These are phyloP conservation scores for Nycteola revayana DNA, from an alignment of 2,888 invertebrate species.

Conservation along the genomic window DNA sequence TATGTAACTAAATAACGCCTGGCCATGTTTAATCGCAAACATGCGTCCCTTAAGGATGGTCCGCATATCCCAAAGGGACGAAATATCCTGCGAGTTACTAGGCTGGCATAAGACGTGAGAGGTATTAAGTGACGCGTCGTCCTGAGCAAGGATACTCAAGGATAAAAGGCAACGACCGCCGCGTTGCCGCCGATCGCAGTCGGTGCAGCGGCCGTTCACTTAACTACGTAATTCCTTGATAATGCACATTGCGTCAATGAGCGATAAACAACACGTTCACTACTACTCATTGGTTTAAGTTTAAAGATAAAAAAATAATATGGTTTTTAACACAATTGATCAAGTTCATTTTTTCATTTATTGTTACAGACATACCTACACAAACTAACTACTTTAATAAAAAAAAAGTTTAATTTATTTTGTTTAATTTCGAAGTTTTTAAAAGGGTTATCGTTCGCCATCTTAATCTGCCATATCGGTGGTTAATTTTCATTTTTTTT, in stretches of 20 bases:
- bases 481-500: too few species aligned
- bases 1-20: too few species aligned
- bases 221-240: slow-evolving; percentile 28
- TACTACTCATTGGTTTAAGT: slow-evolving; percentile 5
- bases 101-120: slow-evolving; percentile 62
- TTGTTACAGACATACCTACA: too few species aligned
- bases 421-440: too few species aligned
- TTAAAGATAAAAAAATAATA: too few species aligned
- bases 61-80: slow-evolving; percentile 79
- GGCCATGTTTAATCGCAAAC: too few species aligned
- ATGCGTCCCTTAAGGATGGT: slow-evolving; percentile 55
- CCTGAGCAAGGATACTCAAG: slow-evolving; percentile 79
- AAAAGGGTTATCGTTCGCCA: too few species aligned
- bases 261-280: slow-evolving; percentile 16
- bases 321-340: too few species aligned
- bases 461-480: too few species aligned
- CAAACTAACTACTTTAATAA: too few species aligned
- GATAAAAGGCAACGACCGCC: slow-evolving; percentile 69
- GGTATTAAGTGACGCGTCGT: slow-evolving; percentile 57
- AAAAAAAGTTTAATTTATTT: too few species aligned
- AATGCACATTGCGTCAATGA: slow-evolving; percentile 23
- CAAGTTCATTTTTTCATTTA: too few species aligned
- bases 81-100: slow-evolving; percentile 81
- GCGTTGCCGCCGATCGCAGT: slow-evolving; percentile 34
- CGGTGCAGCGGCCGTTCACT: slow-evolving; percentile 61